Evolutionary conservation across 37 sponge, comb jelly and placozoan genomes (phyloP).

Genomic region (Mnemiopsis leidyi): DNA sequence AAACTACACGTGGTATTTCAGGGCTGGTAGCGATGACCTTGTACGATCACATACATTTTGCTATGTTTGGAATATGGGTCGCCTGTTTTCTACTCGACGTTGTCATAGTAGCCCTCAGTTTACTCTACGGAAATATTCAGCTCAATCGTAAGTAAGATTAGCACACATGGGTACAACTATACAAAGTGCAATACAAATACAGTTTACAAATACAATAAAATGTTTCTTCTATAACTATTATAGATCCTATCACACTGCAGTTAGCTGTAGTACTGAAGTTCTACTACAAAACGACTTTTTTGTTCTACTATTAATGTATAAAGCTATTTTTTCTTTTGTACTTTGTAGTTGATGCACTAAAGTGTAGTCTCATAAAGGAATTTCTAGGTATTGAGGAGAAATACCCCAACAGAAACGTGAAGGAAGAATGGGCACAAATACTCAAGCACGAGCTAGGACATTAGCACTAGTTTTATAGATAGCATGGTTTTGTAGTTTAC

Average conservation of each 20-base stretch:
- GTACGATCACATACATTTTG: neutral
- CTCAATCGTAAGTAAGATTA: constrained; percentile 10
- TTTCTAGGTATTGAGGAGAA: neutral
- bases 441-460: neutral
- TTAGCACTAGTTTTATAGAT: neutral
- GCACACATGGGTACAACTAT: too few relatives aligned
- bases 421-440: neutral
- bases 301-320: too few relatives aligned
- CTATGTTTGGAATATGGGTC: constrained; percentile 8
- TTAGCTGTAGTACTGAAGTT: too few relatives aligned
- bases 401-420: constrained; percentile 22
- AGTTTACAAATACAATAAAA: too few relatives aligned
- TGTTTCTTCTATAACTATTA: too few relatives aligned
- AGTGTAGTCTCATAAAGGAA: too few relatives aligned
- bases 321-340: too few relatives aligned
- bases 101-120: neutral
- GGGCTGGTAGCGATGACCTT: constrained; percentile 20
- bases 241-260: too few relatives aligned
- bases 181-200: too few relatives aligned
- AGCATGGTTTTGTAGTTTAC: too few relatives aligned
- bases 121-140: neutral
- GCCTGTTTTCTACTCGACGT: neutral
- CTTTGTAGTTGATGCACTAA: too few relatives aligned
- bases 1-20: neutral
- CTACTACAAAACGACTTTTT: too few relatives aligned